phyloP scores from a whole-genome alignment of 1,140 invertebrate genomes.

The Cyclargus thomasi region DNA sequence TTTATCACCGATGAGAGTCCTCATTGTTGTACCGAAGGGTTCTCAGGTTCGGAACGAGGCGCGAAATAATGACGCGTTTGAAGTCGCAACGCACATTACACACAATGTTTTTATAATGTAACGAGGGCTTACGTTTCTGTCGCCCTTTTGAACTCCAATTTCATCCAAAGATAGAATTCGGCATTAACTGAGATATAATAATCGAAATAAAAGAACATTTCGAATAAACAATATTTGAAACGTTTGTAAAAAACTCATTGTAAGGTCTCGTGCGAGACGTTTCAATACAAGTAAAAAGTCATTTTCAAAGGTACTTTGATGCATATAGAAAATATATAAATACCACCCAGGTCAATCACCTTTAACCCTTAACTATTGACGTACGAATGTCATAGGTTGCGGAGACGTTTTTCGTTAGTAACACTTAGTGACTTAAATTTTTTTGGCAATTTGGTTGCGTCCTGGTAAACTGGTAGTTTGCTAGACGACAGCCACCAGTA shows the following conservation, averaged over 20 bases:
- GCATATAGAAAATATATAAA: too few relatives aligned
- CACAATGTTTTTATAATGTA: conserved; percentile 9
- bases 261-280: not conserved
- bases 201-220: not conserved
- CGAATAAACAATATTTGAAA: not conserved
- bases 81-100: conserved; percentile 7
- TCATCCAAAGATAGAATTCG: not conserved
- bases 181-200: not conserved
- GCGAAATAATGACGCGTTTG: conserved; percentile 13
- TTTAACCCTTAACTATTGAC: too few relatives aligned
- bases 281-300: not conserved
- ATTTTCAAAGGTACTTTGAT: not conserved
- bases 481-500: too few relatives aligned
- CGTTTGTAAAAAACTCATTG: not conserved
- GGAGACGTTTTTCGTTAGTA: too few relatives aligned
- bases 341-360: too few relatives aligned
- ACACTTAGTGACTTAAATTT: too few relatives aligned
- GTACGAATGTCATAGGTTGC: too few relatives aligned
- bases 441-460: too few relatives aligned
- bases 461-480: too few relatives aligned
- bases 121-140: conserved; percentile 1
- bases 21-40: conserved; percentile 3
- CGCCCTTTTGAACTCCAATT: not conserved
- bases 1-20: not conserved
- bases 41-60: not conserved